These are phyloP conservation scores for Agapornis roseicollis DNA, from an alignment of 2,113 vertebrate genomes.

Conservation along the genomic window DNA sequence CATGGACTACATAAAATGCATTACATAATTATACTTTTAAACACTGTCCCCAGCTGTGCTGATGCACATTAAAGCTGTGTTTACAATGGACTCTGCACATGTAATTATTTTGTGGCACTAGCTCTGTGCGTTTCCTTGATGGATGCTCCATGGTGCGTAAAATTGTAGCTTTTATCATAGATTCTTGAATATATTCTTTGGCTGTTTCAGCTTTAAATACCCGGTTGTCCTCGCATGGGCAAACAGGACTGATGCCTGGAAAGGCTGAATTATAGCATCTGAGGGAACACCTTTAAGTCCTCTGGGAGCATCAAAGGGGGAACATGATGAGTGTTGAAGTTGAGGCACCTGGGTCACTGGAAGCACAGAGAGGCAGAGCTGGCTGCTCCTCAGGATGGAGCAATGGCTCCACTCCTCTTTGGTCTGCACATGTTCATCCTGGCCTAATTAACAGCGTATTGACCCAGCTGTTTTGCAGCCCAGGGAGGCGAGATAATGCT, in stretches of 20 bases:
- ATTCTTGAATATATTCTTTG: conserved; percentile 53
- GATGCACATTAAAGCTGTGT: conserved; percentile 65
- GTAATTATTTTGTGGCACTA: conserved; percentile 65
- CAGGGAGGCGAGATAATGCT: not conserved
- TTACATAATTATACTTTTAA: conserved; percentile 67
- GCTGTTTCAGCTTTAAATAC: conserved; percentile 43
- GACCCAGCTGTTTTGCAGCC: not conserved
- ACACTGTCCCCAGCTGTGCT: conserved; percentile 65
- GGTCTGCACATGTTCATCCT: not conserved
- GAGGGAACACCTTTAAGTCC: conserved; percentile 18
- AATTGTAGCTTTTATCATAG: conserved; percentile 62
- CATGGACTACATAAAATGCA: conserved; percentile 32
- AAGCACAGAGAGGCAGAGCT: not conserved
- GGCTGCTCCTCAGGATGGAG: not conserved
- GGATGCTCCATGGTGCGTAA: conserved; percentile 57
- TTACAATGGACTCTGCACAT: conserved; percentile 62
- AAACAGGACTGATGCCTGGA: conserved; percentile 23
- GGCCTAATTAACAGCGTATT: not conserved
- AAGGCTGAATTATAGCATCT: conserved; percentile 25
- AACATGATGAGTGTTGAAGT: not conserved
- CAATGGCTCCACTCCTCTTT: not conserved
- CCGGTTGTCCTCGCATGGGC: not conserved
- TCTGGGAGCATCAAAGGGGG: not conserved
- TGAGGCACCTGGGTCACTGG: not conserved
- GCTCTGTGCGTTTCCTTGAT: conserved; percentile 50